Evolutionary conservation across 2,113 vertebrate species (phyloP).

Genomic region (Erythrocercus mccallii): DNA sequence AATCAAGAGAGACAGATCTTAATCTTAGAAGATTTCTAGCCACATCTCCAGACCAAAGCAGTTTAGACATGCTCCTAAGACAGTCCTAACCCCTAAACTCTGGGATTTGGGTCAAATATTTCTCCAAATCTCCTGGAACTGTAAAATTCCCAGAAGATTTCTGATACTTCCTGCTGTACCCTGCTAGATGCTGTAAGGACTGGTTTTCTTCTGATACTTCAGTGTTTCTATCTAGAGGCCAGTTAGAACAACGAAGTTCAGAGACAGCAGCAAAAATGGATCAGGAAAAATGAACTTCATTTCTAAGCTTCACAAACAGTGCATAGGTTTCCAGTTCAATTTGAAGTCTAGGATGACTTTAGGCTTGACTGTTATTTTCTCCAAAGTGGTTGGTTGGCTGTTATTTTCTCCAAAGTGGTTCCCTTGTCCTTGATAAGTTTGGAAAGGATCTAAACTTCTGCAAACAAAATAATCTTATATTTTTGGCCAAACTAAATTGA

Average conservation of each 20-base stretch:
- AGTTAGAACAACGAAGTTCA: neutral
- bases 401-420: slow-evolving; percentile 39
- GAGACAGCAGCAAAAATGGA: neutral
- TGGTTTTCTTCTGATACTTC: neutral
- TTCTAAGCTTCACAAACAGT: neutral
- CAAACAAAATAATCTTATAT: slow-evolving; percentile 68
- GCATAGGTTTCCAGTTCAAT: neutral
- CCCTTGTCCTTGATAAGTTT: slow-evolving; percentile 60
- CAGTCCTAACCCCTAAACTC: neutral
- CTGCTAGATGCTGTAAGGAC: neutral
- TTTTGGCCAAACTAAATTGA: slow-evolving; percentile 70
- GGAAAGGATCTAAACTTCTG: slow-evolving; percentile 64
- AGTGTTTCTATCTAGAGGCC: neutral
- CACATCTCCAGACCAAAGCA: neutral
- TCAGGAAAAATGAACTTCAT: neutral
- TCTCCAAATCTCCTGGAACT: neutral
- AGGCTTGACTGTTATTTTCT: slow-evolving; percentile 20
- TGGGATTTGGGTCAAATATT: neutral
- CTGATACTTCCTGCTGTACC: neutral
- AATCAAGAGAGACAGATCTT: neutral
- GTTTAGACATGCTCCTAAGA: neutral
- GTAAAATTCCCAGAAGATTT: neutral
- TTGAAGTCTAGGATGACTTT: slow-evolving; percentile 42
- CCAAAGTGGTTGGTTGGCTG: slow-evolving; percentile 42
- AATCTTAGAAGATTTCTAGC: neutral